These are phyloP conservation scores for Anastatus disparis DNA, from an alignment of 1,140 invertebrate genomes.

Conservation along the genomic window DNA sequence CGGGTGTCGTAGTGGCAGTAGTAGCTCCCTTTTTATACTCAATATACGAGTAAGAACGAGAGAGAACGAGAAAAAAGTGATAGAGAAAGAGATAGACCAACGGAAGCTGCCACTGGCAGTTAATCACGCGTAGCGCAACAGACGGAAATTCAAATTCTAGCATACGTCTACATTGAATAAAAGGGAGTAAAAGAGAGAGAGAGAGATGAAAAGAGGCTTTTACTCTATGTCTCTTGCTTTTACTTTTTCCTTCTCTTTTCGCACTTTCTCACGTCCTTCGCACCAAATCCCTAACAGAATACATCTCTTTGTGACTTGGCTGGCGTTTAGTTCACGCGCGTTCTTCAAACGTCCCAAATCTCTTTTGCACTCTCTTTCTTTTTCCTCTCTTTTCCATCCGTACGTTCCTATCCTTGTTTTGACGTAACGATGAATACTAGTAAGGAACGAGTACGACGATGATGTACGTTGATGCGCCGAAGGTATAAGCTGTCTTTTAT, in stretches of 20 bases:
- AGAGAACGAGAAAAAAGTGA: not conserved
- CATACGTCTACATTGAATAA: too few species aligned
- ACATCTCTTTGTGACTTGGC: not conserved
- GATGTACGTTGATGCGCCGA: not conserved
- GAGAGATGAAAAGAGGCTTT: too few species aligned
- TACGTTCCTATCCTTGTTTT: not conserved
- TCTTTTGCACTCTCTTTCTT: not conserved
- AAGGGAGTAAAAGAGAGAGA: too few species aligned
- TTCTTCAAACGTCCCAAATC: not conserved
- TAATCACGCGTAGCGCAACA: constrained; percentile 29
- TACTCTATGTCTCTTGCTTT: not conserved
- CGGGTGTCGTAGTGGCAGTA: not conserved
- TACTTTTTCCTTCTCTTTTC: too few species aligned
- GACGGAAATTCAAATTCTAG: constrained; percentile 28
- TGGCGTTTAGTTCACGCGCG: not conserved
- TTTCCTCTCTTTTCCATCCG: not conserved
- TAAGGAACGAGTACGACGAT: not conserved
- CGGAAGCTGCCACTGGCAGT: constrained; percentile 23
- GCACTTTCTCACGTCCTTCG: not conserved
- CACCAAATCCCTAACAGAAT: constrained; percentile 11
- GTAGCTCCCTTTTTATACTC: not conserved
- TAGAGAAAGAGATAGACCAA: not conserved
- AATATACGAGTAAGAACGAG: not conserved
- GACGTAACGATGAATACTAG: not conserved
- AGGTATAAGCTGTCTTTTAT: not conserved